phyloP scores from a whole-genome alignment of 2,113 vertebrate genomes.

The Bufo bufo region DNA sequence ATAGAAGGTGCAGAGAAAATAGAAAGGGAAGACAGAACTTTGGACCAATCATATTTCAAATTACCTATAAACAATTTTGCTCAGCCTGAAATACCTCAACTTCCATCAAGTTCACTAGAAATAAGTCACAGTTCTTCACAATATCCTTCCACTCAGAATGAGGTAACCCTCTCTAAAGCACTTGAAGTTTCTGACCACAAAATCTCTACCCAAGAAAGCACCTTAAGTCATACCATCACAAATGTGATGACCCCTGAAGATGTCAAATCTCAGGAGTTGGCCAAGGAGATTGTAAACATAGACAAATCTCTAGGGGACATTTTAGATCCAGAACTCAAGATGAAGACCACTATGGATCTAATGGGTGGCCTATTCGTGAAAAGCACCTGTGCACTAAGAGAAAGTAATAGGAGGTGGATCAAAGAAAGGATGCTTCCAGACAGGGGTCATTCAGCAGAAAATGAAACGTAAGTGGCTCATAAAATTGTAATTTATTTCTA shows the following conservation, averaged over 20 bases:
- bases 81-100: conserved; percentile 35
- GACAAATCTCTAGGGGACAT: conserved; percentile 86
- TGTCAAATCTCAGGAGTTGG: conserved; percentile 79
- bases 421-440: conserved; percentile 63
- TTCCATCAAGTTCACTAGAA: conserved; percentile 39
- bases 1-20: conserved; percentile 51
- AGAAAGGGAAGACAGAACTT: conserved; percentile 25
- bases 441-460: neutral
- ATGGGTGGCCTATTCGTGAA: conserved; percentile 89
- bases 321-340: conserved; percentile 83
- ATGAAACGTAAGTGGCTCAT: conserved; percentile 32
- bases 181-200: conserved; percentile 12
- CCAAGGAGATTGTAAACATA: conserved; percentile 82
- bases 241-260: conserved; percentile 80
- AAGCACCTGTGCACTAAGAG: conserved; percentile 66
- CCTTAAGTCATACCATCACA: conserved; percentile 42
- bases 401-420: conserved; percentile 66
- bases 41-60: conserved; percentile 22
- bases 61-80: conserved; percentile 5
- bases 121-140: neutral
- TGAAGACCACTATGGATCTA: conserved; percentile 87
- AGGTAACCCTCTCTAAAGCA: conserved; percentile 40
- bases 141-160: conserved; percentile 16
- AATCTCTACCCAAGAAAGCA: neutral
- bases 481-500: neutral